These are phyloP conservation scores for Diachasmimorpha longicaudata DNA, from an alignment of 1,140 invertebrate species.

Conservation along the genomic window DNA sequence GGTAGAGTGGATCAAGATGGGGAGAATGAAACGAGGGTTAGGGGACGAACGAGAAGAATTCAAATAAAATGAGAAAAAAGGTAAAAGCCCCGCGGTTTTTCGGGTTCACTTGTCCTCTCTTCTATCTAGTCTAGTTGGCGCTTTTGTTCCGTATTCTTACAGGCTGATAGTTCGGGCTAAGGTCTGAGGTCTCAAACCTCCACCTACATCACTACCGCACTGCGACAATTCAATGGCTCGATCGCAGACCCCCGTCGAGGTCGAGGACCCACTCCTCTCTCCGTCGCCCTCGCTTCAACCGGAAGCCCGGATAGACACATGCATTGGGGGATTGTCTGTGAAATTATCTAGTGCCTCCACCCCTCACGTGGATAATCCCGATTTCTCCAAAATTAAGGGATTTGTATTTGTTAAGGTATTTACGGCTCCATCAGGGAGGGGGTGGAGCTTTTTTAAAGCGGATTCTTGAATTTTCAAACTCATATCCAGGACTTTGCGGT, in stretches of 20 bases:
- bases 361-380: too few species aligned
- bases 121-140: not conserved
- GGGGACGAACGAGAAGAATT: not conserved
- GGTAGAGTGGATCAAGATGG: not conserved
- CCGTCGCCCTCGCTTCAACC: not conserved
- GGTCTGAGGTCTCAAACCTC: constrained; percentile 26
- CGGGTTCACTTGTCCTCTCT: not conserved
- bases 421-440: too few species aligned
- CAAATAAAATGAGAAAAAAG: not conserved
- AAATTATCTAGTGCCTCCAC: too few species aligned
- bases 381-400: too few species aligned
- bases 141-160: constrained; percentile 1
- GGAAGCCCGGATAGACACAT: not conserved
- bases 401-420: too few species aligned
- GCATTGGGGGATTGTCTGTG: not conserved
- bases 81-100: not conserved
- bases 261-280: not conserved
- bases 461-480: too few species aligned
- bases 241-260: constrained; percentile 27
- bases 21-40: not conserved
- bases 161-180: not conserved
- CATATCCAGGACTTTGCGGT: too few species aligned
- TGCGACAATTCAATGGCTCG: constrained; percentile 53
- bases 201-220: constrained; percentile 46
- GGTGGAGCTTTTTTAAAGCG: too few species aligned